Evolutionary conservation across 92 coral and sea anemone genomes (phyloP).

Genomic region (Chrysogorgia sp.): DNA sequence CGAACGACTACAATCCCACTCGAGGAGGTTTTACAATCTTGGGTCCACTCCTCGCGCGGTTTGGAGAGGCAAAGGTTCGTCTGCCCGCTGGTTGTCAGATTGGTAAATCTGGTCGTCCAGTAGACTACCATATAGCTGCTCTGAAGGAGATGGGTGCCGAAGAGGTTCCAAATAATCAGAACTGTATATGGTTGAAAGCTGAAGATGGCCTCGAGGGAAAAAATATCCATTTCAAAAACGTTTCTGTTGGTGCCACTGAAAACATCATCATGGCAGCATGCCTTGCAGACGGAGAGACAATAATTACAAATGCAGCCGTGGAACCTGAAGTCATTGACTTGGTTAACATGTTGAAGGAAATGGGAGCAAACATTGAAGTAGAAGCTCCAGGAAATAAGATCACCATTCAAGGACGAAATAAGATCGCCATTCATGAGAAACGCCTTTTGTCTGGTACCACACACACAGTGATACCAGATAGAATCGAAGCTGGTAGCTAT

Average conservation of each 20-base stretch:
- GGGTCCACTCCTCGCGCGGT: conserved; percentile 30
- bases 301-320: conserved; percentile 52
- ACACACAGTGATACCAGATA: conserved; percentile 49
- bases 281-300: conserved; percentile 45
- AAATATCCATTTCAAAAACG: conserved; percentile 1
- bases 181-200: background rate
- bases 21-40: conserved; percentile 20
- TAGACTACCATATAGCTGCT: conserved; percentile 37
- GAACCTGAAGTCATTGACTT: conserved; percentile 62
- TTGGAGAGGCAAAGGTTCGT: background rate
- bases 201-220: conserved; percentile 28
- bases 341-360: conserved; percentile 37
- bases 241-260: conserved; percentile 66
- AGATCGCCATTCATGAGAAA: background rate
- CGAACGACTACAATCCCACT: background rate
- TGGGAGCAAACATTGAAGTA: conserved; percentile 56
- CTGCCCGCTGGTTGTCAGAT: conserved; percentile 8
- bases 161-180: background rate
- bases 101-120: conserved; percentile 22
- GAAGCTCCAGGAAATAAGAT: background rate
- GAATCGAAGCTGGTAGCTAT: conserved; percentile 63
- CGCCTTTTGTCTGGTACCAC: background rate
- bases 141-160: conserved; percentile 48
- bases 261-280: conserved; percentile 66
- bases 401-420: conserved; percentile 25